Evolutionary conservation across 1,140 invertebrate species (phyloP).

Genomic region (Drosophila dunni): DNA sequence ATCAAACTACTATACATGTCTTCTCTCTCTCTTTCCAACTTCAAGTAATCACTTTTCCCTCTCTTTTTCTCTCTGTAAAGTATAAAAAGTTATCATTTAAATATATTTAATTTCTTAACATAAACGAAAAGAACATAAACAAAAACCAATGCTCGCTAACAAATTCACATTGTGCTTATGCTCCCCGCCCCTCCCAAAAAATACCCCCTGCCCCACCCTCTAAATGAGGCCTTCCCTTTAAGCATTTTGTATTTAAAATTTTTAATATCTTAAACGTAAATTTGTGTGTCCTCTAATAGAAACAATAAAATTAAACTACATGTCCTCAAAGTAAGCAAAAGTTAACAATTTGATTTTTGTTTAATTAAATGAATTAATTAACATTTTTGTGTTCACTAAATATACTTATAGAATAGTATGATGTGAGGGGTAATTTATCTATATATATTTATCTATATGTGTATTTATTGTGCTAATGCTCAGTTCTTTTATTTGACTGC

Average conservation of each 20-base stretch:
- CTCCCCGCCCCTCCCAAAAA: background rate
- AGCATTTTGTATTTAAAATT: constrained; percentile 67
- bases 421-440: constrained; percentile 28
- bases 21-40: constrained; percentile 8
- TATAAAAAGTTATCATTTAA: constrained; percentile 37
- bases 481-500: constrained; percentile 63
- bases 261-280: constrained; percentile 48
- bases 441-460: constrained; percentile 69
- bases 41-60: constrained; percentile 9
- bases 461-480: constrained; percentile 65
- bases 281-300: constrained; percentile 50
- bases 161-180: constrained; percentile 59
- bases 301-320: constrained; percentile 8
- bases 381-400: constrained; percentile 14
- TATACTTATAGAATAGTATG: constrained; percentile 11
- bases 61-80: constrained; percentile 50
- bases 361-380: constrained; percentile 1
- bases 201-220: constrained; percentile 1
- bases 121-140: constrained; percentile 17
- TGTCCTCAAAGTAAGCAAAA: constrained; percentile 29
- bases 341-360: constrained; percentile 45
- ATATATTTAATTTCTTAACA: constrained; percentile 36
- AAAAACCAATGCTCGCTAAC: constrained; percentile 40
- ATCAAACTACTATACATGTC: constrained; percentile 33
- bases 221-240: constrained; percentile 31